Base-by-base conservation (phyloP, 2,113 vertebrate species). In the Brienomyrus brachyistius region DNA sequence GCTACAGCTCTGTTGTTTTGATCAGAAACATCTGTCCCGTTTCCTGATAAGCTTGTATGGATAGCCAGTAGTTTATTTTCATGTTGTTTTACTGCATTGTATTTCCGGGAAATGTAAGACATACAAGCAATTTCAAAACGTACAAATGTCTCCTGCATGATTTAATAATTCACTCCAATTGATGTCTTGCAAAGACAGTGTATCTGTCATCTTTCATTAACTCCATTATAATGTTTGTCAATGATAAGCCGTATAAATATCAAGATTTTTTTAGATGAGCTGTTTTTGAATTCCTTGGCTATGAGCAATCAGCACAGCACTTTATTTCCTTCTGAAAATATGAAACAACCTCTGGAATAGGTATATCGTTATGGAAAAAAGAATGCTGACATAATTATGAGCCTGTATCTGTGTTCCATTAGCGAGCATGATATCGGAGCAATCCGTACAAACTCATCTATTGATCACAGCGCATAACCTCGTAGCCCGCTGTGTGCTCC, bases 381-480 rank as follows among this genome's bases (percentile, higher is more conserved):
- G 21, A 91, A 43, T 6, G 40, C n/a, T 31, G 74, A 85, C 48
- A 70, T 89, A 89, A 90, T 91, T 90, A 87, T 21, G 70, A 88
- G 48, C 27, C 5, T 89, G 85, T 85, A 88, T 47, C 59, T 90
- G 88, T 89, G 74, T 88, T 62, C 82, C 91, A 88, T 89, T 88
- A 80, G 83, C 40, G 88, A 89, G 88, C 54, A 48, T 62, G 84
- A 84, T 21, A 89, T 90, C 86, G 85, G 83, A 86, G 89, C 86
- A 86, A 90, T 89, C 82, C 56, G 10, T 89, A 89, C 82, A 86
- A 89, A 74, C 88, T 90, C 87, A 83, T 90, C 87, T 90, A 92
- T 90, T 91, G 91, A 92, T 91, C 87, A 89, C 52, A 84, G 31
- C 52, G 19, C 87, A 86, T 35, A 88, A 86, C 83, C 51, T 51